phyloP scores from a whole-genome alignment of 2,113 vertebrate genomes.

The Oreotrochilus melanogaster region DNA sequence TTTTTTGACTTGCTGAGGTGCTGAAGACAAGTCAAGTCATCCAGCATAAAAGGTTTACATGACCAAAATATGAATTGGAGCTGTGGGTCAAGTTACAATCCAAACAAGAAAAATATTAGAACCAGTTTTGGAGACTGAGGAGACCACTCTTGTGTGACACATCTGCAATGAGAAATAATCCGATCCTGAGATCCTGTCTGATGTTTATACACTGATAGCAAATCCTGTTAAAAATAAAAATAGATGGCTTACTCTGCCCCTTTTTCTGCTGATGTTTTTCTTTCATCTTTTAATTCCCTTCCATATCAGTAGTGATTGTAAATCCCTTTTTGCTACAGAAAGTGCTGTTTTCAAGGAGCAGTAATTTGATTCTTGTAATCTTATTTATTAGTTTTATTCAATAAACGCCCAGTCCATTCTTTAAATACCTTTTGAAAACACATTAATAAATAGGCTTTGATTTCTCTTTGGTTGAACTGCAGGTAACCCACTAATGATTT shows the following conservation, averaged over 20 bases:
- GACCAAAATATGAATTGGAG: conserved; percentile 29
- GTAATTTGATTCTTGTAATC: conserved; percentile 28
- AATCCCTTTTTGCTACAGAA: neutral
- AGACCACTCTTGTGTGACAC: conserved; percentile 11
- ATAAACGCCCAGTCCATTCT: conserved; percentile 1
- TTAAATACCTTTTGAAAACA: conserved; percentile 31
- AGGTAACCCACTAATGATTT: neutral
- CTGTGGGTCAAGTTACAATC: conserved; percentile 8
- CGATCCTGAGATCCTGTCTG: neutral
- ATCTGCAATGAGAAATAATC: neutral
- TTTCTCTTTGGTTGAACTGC: conserved; percentile 40
- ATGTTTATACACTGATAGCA: neutral
- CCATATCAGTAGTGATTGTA: conserved; percentile 46
- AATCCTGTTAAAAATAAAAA: neutral
- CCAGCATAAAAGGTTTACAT: conserved; percentile 43
- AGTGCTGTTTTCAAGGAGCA: neutral
- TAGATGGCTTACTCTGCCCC: neutral
- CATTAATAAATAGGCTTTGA: conserved; percentile 18
- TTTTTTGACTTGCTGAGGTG: conserved; percentile 58
- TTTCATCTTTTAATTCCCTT: conserved; percentile 67
- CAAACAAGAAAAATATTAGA: conserved; percentile 68
- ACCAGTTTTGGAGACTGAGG: conserved; percentile 46
- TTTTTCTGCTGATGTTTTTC: conserved; percentile 39
- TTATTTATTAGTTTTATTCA: conserved; percentile 53
- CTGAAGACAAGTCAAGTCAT: conserved; percentile 67